Evolutionary conservation across 2,888 invertebrate species (phyloP).

Genomic region (Dynastes tityus): DNA sequence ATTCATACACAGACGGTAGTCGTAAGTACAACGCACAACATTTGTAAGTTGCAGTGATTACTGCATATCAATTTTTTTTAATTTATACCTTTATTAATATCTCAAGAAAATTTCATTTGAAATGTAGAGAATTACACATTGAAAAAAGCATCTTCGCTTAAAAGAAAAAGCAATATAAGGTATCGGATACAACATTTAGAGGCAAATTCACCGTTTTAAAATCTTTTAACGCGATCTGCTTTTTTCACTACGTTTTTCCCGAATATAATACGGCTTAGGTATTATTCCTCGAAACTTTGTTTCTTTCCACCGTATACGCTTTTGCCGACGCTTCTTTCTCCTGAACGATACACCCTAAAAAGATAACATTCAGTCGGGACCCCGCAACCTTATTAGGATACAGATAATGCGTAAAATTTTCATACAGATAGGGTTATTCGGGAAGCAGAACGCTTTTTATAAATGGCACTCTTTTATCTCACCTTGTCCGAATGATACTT

Average conservation of each 20-base stretch:
- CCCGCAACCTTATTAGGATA: constrained; percentile 45
- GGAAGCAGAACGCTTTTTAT: constrained; percentile 42
- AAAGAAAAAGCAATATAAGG: background rate
- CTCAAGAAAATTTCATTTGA: background rate
- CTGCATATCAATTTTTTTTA: background rate
- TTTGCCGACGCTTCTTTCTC: constrained; percentile 22
- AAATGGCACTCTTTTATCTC: constrained; percentile 44
- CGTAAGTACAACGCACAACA: background rate
- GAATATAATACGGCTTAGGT: constrained; percentile 31
- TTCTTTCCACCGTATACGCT: constrained; percentile 28
- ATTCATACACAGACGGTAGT: background rate
- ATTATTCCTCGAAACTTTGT: constrained; percentile 41
- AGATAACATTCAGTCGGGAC: constrained; percentile 43
- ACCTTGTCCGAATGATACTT: constrained; percentile 43
- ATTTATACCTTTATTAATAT: background rate
- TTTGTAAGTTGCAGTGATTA: background rate
- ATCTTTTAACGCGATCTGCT: constrained; percentile 38
- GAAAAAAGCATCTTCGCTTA: background rate
- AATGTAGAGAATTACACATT: background rate
- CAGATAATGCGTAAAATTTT: constrained; percentile 47
- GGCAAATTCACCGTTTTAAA: constrained; percentile 17
- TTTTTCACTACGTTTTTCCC: constrained; percentile 26
- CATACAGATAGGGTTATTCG: constrained; percentile 48
- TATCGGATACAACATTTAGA: constrained; percentile 6
- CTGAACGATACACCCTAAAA: constrained; percentile 38